phyloP scores from a whole-genome alignment of 2,113 vertebrate species.

The Gadus macrocephalus region DNA sequence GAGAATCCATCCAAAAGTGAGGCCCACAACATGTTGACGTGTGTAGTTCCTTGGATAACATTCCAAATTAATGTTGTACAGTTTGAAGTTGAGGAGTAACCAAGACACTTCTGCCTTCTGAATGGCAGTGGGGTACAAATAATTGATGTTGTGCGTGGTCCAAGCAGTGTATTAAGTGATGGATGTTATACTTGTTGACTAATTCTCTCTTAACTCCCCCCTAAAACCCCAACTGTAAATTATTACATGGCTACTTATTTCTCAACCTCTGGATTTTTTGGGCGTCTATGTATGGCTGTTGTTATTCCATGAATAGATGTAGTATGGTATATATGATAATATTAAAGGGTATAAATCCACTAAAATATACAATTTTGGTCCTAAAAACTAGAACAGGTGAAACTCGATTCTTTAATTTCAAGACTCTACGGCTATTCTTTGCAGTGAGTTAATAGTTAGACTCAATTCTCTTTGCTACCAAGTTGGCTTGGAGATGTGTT shows the following conservation, averaged over 20 bases:
- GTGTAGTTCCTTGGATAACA: conserved; percentile 32
- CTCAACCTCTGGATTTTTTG: conserved; percentile 42
- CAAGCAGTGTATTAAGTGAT: conserved; percentile 51
- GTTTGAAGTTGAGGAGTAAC: conserved; percentile 34
- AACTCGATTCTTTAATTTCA: conserved; percentile 18
- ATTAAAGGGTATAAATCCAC: conserved; percentile 43
- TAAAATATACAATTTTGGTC: conserved; percentile 29
- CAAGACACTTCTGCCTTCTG: conserved; percentile 29
- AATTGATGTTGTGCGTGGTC: conserved; percentile 56
- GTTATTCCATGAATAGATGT: conserved; percentile 61
- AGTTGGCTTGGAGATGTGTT: conserved; percentile 33
- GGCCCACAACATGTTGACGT: not conserved
- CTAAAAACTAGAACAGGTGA: conserved; percentile 22
- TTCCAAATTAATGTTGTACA: conserved; percentile 49
- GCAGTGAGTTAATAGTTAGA: not conserved
- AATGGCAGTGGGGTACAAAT: conserved; percentile 34
- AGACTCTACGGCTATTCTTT: conserved; percentile 15
- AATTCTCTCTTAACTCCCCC: conserved; percentile 45
- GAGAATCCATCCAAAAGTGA: not conserved
- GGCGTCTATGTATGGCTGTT: conserved; percentile 57
- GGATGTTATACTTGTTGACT: conserved; percentile 46
- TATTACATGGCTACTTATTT: conserved; percentile 47
- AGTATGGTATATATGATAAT: conserved; percentile 45
- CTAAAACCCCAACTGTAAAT: conserved; percentile 40
- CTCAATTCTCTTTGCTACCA: conserved; percentile 9